Evolutionary conservation across 2,888 invertebrate species (phyloP).

Genomic region (Anarsia innoxiella): DNA sequence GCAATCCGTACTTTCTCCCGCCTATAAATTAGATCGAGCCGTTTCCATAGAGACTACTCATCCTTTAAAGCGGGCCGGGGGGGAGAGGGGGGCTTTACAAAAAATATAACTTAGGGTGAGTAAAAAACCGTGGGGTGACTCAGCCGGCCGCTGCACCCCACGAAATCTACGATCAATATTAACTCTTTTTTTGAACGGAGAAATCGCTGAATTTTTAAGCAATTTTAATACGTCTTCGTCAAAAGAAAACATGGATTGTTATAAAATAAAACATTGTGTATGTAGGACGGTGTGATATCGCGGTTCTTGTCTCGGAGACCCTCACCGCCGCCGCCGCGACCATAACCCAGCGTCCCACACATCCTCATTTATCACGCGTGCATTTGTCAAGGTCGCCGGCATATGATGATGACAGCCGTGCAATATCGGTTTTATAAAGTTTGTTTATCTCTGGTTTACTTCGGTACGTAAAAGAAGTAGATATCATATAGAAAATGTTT

Average conservation of each 20-base stretch:
- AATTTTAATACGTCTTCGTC: conserved; percentile 51
- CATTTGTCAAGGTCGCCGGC: conserved; percentile 61
- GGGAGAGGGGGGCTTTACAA: conserved; percentile 65
- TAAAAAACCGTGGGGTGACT: conserved; percentile 77
- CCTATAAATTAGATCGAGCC: conserved; percentile 75
- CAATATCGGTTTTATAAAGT: conserved; percentile 8
- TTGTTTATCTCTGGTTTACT: conserved; percentile 4
- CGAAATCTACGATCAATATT: conserved; percentile 77
- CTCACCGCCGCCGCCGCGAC: too few relatives aligned
- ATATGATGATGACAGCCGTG: conserved; percentile 45
- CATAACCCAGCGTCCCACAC: conserved; percentile 9
- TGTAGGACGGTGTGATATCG: conserved; percentile 33
- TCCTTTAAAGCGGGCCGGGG: conserved; percentile 73
- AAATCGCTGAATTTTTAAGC: conserved; percentile 71
- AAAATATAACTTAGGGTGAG: conserved; percentile 77
- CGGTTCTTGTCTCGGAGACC: conserved; percentile 7
- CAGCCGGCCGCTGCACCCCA: conserved; percentile 76
- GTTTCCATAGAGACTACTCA: conserved; percentile 76
- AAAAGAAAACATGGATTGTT: conserved; percentile 24
- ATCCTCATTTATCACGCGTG: conserved; percentile 33
- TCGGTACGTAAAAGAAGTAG: too few relatives aligned
- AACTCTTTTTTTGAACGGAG: conserved; percentile 74
- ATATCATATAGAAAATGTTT: too few relatives aligned
- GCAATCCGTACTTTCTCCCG: conserved; percentile 74
- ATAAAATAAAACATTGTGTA: conserved; percentile 33